phyloP scores from a whole-genome alignment of 2,797 vertebrate species.

The Tokudaia muenninki region DNA sequence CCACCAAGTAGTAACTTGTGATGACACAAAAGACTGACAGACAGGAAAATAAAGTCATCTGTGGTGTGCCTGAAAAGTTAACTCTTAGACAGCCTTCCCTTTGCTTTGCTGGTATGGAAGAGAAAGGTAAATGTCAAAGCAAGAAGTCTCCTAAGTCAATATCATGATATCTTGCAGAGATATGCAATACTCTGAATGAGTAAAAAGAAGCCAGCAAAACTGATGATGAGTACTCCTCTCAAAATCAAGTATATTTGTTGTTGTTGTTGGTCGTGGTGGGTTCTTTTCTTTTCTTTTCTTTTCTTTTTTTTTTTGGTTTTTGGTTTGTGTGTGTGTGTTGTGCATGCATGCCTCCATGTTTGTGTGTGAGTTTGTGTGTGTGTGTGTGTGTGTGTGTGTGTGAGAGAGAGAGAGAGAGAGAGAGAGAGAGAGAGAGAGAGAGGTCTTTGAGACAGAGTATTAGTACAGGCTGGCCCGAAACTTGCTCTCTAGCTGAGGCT shows the following conservation, averaged over 20 bases:
- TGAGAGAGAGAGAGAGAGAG: no score
- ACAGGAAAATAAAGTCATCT: constrained; percentile 6
- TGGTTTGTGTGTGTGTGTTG: no score
- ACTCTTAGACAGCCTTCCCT: background rate
- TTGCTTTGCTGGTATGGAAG: constrained; percentile 8
- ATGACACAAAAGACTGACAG: background rate
- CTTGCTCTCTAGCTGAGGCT: background rate
- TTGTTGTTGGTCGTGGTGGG: no score
- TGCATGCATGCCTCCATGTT: background rate
- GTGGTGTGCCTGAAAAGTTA: background rate
- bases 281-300: no score
- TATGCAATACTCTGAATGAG: background rate
- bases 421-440: no score
- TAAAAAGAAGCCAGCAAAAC: rapidly evolving
- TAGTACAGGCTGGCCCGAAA: background rate
- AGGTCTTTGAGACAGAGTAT: background rate
- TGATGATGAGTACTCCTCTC: background rate
- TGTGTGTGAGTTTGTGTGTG: background rate
- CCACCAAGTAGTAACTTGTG: background rate
- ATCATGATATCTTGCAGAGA: background rate
- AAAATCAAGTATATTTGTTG: background rate
- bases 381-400: background rate
- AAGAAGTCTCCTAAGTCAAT: background rate
- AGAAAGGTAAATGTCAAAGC: constrained; percentile 41
- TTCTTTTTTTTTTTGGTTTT: no score